Evolutionary conservation across 2,888 invertebrate genomes (phyloP).

Genomic region (Caenorhabditis sp.): DNA sequence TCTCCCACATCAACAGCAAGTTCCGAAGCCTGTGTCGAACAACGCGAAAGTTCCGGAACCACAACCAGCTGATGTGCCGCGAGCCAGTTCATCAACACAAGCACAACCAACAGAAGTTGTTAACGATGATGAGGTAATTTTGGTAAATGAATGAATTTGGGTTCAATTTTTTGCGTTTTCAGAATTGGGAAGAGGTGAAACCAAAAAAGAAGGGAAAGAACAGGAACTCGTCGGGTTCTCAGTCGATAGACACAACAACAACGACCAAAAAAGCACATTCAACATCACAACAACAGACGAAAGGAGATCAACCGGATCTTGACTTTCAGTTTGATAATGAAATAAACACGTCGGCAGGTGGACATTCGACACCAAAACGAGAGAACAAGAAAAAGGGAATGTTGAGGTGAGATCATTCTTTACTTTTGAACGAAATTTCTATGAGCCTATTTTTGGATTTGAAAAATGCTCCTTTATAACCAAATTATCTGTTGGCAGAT

Average conservation of each 20-base stretch:
- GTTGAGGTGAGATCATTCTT: slow-evolving; percentile 29
- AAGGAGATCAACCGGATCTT: slow-evolving; percentile 71
- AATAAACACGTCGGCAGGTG: slow-evolving; percentile 74
- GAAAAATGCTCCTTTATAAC: no score
- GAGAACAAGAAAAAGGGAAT: slow-evolving; percentile 41
- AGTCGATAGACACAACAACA: slow-evolving; percentile 10
- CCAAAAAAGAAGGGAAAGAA: slow-evolving; percentile 52
- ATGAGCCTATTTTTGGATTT: no score
- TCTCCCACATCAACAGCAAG: not conserved
- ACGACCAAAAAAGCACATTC: slow-evolving; percentile 10
- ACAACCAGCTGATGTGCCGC: not conserved
- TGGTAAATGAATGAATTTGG: not conserved
- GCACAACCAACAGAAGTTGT: not conserved
- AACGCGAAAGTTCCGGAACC: not conserved
- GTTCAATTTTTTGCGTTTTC: not conserved
- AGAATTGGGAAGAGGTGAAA: slow-evolving; percentile 56
- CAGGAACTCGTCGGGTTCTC: slow-evolving; percentile 21
- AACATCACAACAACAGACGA: slow-evolving; percentile 7
- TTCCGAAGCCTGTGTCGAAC: not conserved
- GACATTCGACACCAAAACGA: slow-evolving; percentile 34
- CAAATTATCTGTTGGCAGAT: not conserved
- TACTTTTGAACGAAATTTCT: no score
- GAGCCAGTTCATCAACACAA: slow-evolving; percentile 6
- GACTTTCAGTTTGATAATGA: slow-evolving; percentile 98
- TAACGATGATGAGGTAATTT: not conserved